phyloP scores from a whole-genome alignment of 1,140 invertebrate genomes.

The Temnothorax curvispinosus region DNA sequence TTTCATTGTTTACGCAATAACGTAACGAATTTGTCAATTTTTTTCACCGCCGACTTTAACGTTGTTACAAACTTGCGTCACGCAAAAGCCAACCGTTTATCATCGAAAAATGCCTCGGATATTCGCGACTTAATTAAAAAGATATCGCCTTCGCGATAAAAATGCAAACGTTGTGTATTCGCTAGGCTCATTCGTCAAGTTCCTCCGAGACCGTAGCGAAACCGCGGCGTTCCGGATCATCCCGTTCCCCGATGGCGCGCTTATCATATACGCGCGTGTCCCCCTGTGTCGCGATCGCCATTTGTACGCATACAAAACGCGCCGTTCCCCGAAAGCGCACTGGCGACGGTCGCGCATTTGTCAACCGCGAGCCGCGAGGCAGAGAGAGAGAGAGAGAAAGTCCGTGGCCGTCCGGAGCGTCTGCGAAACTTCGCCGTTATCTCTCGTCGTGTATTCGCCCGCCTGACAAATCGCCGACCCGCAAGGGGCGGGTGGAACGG shows the following conservation, averaged over 20 bases:
- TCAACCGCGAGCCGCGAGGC: conserved; percentile 47
- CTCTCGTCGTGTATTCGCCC: conserved; percentile 63
- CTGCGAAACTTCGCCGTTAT: conserved; percentile 75
- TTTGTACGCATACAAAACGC: conserved; percentile 67
- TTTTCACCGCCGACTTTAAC: not conserved
- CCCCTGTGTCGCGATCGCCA: conserved; percentile 41
- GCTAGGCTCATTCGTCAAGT: not conserved
- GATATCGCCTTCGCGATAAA: not conserved
- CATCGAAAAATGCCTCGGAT: not conserved
- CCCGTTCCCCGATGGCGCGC: conserved; percentile 10
- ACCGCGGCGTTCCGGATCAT: conserved; percentile 6
- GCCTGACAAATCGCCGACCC: conserved; percentile 75
- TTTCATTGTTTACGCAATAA: not conserved
- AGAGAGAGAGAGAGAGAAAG: not conserved
- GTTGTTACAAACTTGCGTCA: not conserved
- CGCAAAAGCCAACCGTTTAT: not conserved
- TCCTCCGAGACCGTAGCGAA: conserved; percentile 4
- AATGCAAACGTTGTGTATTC: not conserved
- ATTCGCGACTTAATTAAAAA: conserved; percentile 16
- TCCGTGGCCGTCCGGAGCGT: conserved; percentile 64
- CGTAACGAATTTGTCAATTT: not conserved
- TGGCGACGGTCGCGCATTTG: conserved; percentile 62
- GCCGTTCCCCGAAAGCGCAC: conserved; percentile 24
- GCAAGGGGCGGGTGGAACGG: not conserved
- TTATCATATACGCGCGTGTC: conserved; percentile 54